Evolutionary conservation across 2,888 invertebrate genomes (phyloP).

Genomic region (Drosophila affinis): DNA sequence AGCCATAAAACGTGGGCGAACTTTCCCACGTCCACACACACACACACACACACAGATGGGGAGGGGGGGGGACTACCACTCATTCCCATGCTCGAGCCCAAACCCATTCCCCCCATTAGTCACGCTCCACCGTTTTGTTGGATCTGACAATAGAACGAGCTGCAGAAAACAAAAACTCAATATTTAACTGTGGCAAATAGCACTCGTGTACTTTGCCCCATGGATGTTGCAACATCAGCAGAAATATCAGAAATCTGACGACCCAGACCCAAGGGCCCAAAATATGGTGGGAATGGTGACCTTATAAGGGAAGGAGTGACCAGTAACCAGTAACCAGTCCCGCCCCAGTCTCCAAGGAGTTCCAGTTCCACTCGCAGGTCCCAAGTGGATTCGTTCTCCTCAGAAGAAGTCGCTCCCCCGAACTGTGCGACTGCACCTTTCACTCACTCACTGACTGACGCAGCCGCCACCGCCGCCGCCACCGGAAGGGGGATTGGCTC

Average conservation of each 20-base stretch:
- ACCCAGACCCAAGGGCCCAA: neutral
- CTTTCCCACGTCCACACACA: constrained; percentile 43
- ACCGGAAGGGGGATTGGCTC: constrained; percentile 7
- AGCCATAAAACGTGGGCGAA: constrained; percentile 38
- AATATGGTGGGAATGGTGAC: neutral
- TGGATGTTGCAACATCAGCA: neutral
- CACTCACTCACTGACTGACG: constrained; percentile 10
- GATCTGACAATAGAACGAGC: neutral
- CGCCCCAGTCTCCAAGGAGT: neutral
- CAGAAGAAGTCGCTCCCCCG: neutral
- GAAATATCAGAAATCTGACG: neutral
- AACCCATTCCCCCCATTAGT: neutral
- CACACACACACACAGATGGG: neutral
- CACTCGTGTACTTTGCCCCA: neutral
- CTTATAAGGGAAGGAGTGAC: neutral
- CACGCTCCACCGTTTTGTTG: neutral
- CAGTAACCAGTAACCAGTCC: neutral
- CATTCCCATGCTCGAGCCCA: no score
- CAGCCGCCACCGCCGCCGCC: neutral
- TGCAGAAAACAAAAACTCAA: neutral
- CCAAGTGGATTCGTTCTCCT: constrained; percentile 7
- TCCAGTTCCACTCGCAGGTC: neutral
- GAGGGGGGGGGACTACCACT: neutral
- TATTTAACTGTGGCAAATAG: neutral
- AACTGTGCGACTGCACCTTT: constrained; percentile 31